These are phyloP conservation scores for Zygogramma bicolorata DNA, from an alignment of 2,888 invertebrate species.

Conservation along the genomic window DNA sequence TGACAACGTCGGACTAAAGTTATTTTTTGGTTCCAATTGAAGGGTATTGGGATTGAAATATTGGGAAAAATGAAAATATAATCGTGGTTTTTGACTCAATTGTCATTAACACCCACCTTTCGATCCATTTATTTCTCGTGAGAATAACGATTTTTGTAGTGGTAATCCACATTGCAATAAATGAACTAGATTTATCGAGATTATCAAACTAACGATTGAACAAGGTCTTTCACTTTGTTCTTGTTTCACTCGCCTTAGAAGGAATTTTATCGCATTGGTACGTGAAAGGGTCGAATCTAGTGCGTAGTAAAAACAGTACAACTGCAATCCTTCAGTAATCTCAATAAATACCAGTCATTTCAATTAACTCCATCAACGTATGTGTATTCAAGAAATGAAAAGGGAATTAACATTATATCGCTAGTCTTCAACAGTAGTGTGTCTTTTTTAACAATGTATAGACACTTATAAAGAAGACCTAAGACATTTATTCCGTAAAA, in stretches of 20 bases:
- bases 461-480: too few relatives aligned
- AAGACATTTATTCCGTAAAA: too few relatives aligned
- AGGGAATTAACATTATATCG: neutral
- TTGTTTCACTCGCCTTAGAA: constrained; percentile 3
- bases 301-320: neutral
- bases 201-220: neutral
- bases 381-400: neutral
- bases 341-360: neutral
- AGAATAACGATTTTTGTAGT: too few relatives aligned
- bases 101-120: too few relatives aligned
- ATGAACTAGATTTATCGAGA: constrained; percentile 10
- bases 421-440: too few relatives aligned
- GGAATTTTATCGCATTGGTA: neutral
- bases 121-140: too few relatives aligned
- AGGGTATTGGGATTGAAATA: too few relatives aligned
- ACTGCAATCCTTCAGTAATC: neutral
- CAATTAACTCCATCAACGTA: neutral
- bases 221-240: constrained; percentile 19
- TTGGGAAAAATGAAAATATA: too few relatives aligned
- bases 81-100: too few relatives aligned
- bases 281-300: constrained; percentile 15
- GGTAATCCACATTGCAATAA: neutral
- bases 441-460: too few relatives aligned
- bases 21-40: too few relatives aligned
- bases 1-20: too few relatives aligned